Evolutionary conservation across 1,140 invertebrate genomes (phyloP).

Genomic region (Drosophila gunungcola): DNA sequence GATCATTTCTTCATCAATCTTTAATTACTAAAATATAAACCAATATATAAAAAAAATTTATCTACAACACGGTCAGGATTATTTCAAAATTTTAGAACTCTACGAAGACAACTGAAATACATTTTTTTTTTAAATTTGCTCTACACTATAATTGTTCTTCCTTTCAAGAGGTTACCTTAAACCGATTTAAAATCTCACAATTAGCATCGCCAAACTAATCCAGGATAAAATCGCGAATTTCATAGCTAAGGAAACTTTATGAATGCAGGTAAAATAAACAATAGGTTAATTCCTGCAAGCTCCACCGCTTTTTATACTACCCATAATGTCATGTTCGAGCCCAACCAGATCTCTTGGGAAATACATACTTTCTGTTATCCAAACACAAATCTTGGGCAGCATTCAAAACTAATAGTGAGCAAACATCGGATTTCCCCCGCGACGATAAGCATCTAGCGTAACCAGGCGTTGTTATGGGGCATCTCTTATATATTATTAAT

Average conservation of each 20-base stretch:
- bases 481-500: conserved; percentile 48
- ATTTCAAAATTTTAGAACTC: too few species aligned
- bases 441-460: conserved; percentile 16
- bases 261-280: conserved; percentile 6
- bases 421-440: conserved; percentile 8
- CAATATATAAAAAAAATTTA: too few species aligned
- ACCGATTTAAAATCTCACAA: conserved; percentile 30
- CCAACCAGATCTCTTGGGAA: not conserved
- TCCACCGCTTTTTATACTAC: conserved; percentile 17
- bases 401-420: conserved; percentile 4
- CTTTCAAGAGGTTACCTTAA: too few species aligned
- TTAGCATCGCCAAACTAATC: conserved; percentile 21
- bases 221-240: conserved; percentile 25
- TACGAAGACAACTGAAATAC: too few species aligned
- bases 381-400: conserved; percentile 23
- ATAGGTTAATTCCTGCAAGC: not conserved
- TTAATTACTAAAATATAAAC: too few species aligned
- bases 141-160: too few species aligned
- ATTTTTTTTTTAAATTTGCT: too few species aligned
- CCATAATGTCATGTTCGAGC: not conserved
- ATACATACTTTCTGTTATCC: conserved; percentile 8
- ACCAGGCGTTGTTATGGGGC: conserved; percentile 8
- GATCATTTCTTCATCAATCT: too few species aligned
- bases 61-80: too few species aligned
- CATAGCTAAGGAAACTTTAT: conserved; percentile 17